A percentile compares a stretch with the other conserved stretches of the same genome.
phyloP scores from a whole-genome alignment of 2,888 invertebrate species.

The Drosophila neotestacea region DNA sequence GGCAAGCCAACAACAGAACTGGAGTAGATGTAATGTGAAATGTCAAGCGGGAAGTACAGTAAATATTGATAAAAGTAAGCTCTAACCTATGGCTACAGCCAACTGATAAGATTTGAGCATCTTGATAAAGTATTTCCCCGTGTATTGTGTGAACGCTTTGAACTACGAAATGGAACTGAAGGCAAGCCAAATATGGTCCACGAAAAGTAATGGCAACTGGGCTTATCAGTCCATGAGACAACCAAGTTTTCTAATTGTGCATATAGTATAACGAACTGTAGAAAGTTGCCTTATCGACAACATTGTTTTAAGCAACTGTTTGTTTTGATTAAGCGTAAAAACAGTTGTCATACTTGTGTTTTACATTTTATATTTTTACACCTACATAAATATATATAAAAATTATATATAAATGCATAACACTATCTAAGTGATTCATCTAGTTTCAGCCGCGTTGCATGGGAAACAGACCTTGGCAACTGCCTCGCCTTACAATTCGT shows the following conservation, averaged over 20 bases:
- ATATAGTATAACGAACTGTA: slow-evolving; percentile 7
- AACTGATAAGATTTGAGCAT: slow-evolving; percentile 60
- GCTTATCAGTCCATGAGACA: slow-evolving; percentile 35
- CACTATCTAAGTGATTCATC: slow-evolving; percentile 2
- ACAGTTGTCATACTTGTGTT: slow-evolving; percentile 17
- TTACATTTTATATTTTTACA: slow-evolving; percentile 15
- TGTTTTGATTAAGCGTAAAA: slow-evolving; percentile 7
- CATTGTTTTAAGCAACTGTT: slow-evolving; percentile 10
- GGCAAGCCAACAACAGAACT: slow-evolving; percentile 48
- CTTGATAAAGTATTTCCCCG: slow-evolving; percentile 2
- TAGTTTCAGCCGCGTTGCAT: slow-evolving; percentile 77
- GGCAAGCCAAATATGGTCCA: slow-evolving; percentile 11
- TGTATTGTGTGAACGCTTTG: slow-evolving; percentile 17
- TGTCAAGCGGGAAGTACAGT: slow-evolving; percentile 12
- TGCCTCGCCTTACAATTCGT: slow-evolving; percentile 80
- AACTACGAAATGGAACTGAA: slow-evolving; percentile 50
- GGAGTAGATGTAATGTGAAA: not conserved
- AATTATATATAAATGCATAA: not conserved
- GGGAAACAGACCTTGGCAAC: slow-evolving; percentile 80
- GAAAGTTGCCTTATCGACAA: slow-evolving; percentile 12
- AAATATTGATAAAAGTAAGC: slow-evolving; percentile 12
- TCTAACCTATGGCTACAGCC: slow-evolving; percentile 52
- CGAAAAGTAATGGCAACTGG: not conserved
- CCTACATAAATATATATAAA: slow-evolving; percentile 9
- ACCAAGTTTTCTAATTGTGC: not conserved